phyloP scores from a whole-genome alignment of 2,888 invertebrate species.

The Elysia crispata region DNA sequence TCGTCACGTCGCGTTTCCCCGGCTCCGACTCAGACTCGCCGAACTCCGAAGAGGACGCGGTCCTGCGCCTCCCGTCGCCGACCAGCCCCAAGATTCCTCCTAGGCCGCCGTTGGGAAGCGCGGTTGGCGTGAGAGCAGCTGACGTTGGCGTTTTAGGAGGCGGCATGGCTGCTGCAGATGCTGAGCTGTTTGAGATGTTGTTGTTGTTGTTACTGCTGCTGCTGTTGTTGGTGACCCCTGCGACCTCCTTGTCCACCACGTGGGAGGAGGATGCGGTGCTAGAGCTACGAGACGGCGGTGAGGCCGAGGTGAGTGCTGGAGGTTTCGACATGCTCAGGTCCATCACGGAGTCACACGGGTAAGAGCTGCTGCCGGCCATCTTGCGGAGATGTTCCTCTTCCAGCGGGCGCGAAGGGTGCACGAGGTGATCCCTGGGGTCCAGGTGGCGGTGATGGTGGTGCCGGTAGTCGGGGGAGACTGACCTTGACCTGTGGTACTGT shows the following conservation, averaged over 20 bases:
- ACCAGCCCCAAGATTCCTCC: slow-evolving; percentile 44
- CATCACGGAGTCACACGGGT: slow-evolving; percentile 63
- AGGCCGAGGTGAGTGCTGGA: slow-evolving; percentile 36
- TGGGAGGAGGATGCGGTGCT: slow-evolving; percentile 50
- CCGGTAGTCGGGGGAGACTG: no score
- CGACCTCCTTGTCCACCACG: slow-evolving; percentile 63
- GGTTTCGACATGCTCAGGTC: slow-evolving; percentile 68
- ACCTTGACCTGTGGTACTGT: not conserved
- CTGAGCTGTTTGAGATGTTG: not conserved
- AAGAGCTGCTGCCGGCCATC: slow-evolving; percentile 18
- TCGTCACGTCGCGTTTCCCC: slow-evolving; percentile 68
- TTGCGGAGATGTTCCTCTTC: slow-evolving; percentile 30
- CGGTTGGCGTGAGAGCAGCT: not conserved
- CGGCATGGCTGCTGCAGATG: slow-evolving; percentile 48
- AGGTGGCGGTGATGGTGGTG: slow-evolving; percentile 7
- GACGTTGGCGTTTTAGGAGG: slow-evolving; percentile 58
- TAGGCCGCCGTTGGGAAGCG: no score
- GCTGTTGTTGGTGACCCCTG: slow-evolving; percentile 38
- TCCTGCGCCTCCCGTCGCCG: slow-evolving; percentile 33
- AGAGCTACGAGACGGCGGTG: slow-evolving; percentile 45
- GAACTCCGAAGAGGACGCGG: no score
- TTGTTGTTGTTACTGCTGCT: not conserved
- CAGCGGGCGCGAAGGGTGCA: slow-evolving; percentile 36
- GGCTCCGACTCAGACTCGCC: slow-evolving; percentile 65
- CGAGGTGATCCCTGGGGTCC: slow-evolving; percentile 47